Evolutionary conservation across 2,888 invertebrate genomes (phyloP).

Genomic region (Tetramorium bicarinatum): DNA sequence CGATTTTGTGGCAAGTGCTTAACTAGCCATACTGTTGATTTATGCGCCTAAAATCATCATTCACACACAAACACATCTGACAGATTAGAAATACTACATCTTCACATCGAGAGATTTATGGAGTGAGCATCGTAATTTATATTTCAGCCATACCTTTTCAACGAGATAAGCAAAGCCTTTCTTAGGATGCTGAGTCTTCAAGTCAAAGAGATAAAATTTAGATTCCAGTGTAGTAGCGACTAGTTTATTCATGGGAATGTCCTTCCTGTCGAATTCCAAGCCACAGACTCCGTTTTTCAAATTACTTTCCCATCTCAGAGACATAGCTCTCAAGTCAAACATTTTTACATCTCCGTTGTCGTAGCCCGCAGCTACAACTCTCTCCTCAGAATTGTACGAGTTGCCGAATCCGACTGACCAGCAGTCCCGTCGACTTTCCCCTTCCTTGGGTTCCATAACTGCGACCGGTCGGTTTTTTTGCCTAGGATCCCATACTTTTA

Average conservation of each 20-base stretch:
- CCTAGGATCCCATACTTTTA: slow-evolving; percentile 98
- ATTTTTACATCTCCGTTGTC: slow-evolving; percentile 98
- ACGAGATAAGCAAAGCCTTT: slow-evolving; percentile 92
- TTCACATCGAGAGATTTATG: background rate
- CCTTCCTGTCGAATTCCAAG: slow-evolving; percentile 96
- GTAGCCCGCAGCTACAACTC: slow-evolving; percentile 96
- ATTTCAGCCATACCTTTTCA: slow-evolving; percentile 87
- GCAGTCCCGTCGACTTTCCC: slow-evolving; percentile 93
- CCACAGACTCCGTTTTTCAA: slow-evolving; percentile 96
- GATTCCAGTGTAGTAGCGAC: slow-evolving; percentile 97
- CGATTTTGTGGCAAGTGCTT: slow-evolving; percentile 97
- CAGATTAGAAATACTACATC: background rate
- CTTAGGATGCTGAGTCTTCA: slow-evolving; percentile 94
- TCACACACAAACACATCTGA: slow-evolving; percentile 86
- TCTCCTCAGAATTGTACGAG: slow-evolving; percentile 94
- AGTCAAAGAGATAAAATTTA: slow-evolving; percentile 95
- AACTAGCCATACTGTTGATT: slow-evolving; percentile 95
- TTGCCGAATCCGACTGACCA: slow-evolving; percentile 98
- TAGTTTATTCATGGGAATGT: slow-evolving; percentile 98
- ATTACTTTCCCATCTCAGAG: slow-evolving; percentile 96
- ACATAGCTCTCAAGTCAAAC: slow-evolving; percentile 95
- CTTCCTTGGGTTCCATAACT: slow-evolving; percentile 92
- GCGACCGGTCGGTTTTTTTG: slow-evolving; percentile 96
- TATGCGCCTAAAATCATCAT: slow-evolving; percentile 84
- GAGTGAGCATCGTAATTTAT: slow-evolving; percentile 74